Conservation (phyloP, 1,140 invertebrate species). For the Bombus balteatus region DNA sequence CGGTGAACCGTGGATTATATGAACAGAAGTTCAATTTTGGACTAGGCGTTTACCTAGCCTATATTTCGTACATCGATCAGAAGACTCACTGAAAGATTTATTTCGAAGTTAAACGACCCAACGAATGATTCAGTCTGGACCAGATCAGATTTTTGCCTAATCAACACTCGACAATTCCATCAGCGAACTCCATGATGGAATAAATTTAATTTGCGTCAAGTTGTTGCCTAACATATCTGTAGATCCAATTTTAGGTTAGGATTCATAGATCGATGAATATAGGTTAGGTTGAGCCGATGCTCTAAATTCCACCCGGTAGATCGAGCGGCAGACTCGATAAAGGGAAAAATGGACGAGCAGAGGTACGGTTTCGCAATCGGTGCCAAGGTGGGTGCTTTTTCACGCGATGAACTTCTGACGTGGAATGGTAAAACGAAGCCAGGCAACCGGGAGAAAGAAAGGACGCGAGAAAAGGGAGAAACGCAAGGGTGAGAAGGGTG, state of each 20-base stretch:
- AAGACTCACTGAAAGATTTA: too few relatives aligned
- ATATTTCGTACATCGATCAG: neutral
- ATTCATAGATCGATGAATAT: neutral
- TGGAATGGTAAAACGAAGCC: conserved; percentile 44
- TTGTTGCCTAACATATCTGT: too few relatives aligned
- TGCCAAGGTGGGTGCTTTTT: conserved; percentile 31
- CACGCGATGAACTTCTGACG: conserved; percentile 40
- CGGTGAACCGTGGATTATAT: neutral
- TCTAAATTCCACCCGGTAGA: neutral
- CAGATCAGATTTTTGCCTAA: neutral
- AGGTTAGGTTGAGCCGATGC: neutral
- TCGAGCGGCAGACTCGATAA: neutral
- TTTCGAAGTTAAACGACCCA: neutral
- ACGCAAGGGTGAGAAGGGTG: neutral
- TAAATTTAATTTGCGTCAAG: neutral
- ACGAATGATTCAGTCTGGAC: too few relatives aligned
- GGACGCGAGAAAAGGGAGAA: neutral
- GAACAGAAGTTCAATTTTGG: neutral
- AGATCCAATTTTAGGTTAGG: too few relatives aligned
- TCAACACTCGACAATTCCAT: neutral
- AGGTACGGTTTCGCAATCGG: conserved; percentile 24
- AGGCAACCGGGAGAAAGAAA: conserved; percentile 20
- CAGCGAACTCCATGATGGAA: neutral
- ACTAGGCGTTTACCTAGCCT: too few relatives aligned
- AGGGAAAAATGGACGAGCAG: neutral